Base-by-base conservation (phyloP, 1,140 invertebrate genomes). In the Zeugodacus cucurbitae region DNA sequence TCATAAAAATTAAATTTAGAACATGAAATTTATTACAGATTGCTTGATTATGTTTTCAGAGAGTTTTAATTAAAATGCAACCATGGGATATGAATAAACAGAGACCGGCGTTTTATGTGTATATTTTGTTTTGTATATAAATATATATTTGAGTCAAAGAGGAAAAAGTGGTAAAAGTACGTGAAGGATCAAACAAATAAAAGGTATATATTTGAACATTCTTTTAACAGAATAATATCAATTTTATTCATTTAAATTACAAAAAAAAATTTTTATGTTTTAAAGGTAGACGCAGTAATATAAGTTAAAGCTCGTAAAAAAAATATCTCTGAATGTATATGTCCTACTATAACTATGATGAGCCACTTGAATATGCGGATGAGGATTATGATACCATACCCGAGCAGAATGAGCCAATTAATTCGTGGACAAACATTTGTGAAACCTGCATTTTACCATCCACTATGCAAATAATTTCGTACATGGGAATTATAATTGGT, bases 391-490 rank as follows among this genome's bases (percentile, higher is more conserved):
- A 74, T 5, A 48, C 85, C 58, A 82, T 48, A 48, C 48, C 26
- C 26, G 74, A 82, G n/a, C 41, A 82, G n/a, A 44, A 48, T 41
- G 22, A 3, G 11, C 22, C 74, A 48, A 74, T 74, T 32, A 37
- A 41, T 82, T 3, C 10, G 44, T 86, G 85, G 85, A 20, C 64
- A 74, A 89, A 90, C 10, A 89, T 62, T 54, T 90, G 82, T 29
- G 74, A 89, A 29, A 59, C 86, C n/a, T 91, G 90, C 44, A 87
- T 90, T 17, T 14, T 90, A 87, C 90, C 90, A 37, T 90, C 90
- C 48, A 57, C 89, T 1, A 14, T 8, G 34, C 90, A 91, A 78
- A 89, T 90, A 20, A 3, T 87, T 0, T 44, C 74, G 7, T 91
- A 91, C 59, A 87, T 90, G 7, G n/a, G 86, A 14, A 87, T 89